Base-by-base conservation (phyloP, 2,888 invertebrate species). In the Agrotis segetum region DNA sequence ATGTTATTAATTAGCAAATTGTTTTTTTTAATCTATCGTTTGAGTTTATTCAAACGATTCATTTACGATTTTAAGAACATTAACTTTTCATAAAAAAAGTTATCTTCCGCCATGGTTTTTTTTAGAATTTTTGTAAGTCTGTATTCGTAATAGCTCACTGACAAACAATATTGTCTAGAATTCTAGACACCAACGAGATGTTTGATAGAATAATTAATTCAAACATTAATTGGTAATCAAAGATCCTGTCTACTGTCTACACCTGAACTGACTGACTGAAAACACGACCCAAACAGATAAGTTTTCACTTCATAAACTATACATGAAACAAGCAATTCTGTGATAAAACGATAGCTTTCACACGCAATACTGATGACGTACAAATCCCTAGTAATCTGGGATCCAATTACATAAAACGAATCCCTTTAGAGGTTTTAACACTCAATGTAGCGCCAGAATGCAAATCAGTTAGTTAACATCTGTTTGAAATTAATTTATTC, bases 381-480 rank as follows among this genome's bases (percentile, higher is more conserved):
- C 65, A 76, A 80, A 77, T 83, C 81, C 74, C 77, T 72, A 72
- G 80, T 84, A 88, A 86, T 85, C 79, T 82, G 67, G 71, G 66
- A 87, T 83, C 81, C 83, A 85, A 88, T 89, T 85, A 88, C 83
- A 80, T 83, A 82, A 83, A 83, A 84, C 67, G 75, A 82, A 87
- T 79, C 82, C 86, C 77, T 83, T 81, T 79, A 85, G 77, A 86
- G 83, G 83, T 87, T 86, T 86, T 83, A 84, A 87, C 86, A 83
- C 85, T 86, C 81, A 80, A 83, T 83, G 71, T 74, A 79, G 66
- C 79, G 70, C 79, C 78, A 76, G 80, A 79, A 79, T 79, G 82
- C 82, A 79, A 79, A 79, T 77, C 79, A 79, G 82, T 81, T 81
- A 85, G 78, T 80, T 79, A 74, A 71, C 77, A 77, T 79, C 77